These are phyloP conservation scores for Acanthacorydalis orientalis DNA, from an alignment of 2,888 invertebrate genomes.

Conservation along the genomic window DNA sequence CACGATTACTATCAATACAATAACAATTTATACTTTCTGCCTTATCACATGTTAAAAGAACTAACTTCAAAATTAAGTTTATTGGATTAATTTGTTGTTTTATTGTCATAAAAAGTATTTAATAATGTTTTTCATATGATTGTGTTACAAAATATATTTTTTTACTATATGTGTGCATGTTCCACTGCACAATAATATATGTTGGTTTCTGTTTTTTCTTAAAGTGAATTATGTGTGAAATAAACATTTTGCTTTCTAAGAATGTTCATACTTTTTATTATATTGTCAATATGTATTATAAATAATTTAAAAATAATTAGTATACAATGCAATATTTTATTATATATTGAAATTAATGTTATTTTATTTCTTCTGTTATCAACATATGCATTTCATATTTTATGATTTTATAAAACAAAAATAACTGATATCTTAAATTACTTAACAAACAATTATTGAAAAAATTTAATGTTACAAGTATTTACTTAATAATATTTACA, in stretches of 20 bases:
- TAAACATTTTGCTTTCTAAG: slow-evolving; percentile 8
- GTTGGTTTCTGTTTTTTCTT: neutral
- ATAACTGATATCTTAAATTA: slow-evolving; percentile 2
- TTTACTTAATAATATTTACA: slow-evolving; percentile 1
- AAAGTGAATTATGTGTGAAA: slow-evolving; percentile 2
- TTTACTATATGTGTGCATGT: slow-evolving; percentile 4
- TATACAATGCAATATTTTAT: slow-evolving; percentile 24
- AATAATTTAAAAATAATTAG: slow-evolving; percentile 20
- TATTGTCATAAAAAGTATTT: slow-evolving; percentile 14
- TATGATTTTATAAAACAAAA: slow-evolving; percentile 14
- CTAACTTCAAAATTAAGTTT: too few relatives aligned
- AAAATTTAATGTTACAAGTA: slow-evolving; percentile 10
- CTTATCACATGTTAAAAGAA: neutral
- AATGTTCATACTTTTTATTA: slow-evolving; percentile 10
- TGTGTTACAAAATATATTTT: slow-evolving; percentile 7
- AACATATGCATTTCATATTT: slow-evolving; percentile 3
- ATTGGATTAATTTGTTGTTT: too few relatives aligned
- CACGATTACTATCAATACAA: neutral
- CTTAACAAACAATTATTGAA: slow-evolving; percentile 10
- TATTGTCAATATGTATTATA: slow-evolving; percentile 15
- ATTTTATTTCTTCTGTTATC: slow-evolving; percentile 12
- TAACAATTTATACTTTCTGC: neutral
- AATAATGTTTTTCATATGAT: too few relatives aligned
- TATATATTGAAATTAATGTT: slow-evolving; percentile 19
- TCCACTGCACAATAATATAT: too few relatives aligned